Evolutionary conservation across 2,797 vertebrate species (phyloP).

Genomic region (Melanotaenia pygmaea): DNA sequence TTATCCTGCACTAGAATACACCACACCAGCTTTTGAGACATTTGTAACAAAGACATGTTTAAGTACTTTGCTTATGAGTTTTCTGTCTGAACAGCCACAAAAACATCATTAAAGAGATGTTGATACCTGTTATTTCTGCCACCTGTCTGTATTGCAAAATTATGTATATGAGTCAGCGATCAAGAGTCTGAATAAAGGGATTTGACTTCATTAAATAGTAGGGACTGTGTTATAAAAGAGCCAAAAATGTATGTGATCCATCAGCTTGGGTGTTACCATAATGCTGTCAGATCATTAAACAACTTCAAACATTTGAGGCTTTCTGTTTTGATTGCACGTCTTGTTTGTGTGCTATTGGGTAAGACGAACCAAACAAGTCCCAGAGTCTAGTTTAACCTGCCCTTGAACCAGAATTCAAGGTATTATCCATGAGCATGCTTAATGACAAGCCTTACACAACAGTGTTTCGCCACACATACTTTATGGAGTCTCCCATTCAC

Average conservation of each 20-base stretch:
- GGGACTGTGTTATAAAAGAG: background rate
- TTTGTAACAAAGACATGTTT: constrained; percentile 23
- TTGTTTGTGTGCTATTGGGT: constrained; percentile 39
- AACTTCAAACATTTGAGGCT: constrained; percentile 23
- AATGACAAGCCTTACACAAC: constrained; percentile 32
- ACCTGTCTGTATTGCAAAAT: constrained; percentile 23
- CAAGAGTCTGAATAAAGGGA: constrained; percentile 9
- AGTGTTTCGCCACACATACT: constrained; percentile 24
- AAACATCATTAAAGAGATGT: constrained; percentile 11
- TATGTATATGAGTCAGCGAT: constrained; percentile 10
- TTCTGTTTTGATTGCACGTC: constrained; percentile 35
- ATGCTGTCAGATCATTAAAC: constrained; percentile 20
- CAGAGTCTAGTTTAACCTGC: constrained; percentile 63
- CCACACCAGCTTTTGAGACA: background rate
- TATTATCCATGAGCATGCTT: constrained; percentile 28
- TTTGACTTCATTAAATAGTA: background rate
- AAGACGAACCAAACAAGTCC: constrained; percentile 31
- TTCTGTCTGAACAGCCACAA: constrained; percentile 28
- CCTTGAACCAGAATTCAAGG: constrained; percentile 51
- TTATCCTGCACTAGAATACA: background rate
- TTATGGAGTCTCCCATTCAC: constrained; percentile 14
- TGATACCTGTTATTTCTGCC: constrained; percentile 37
- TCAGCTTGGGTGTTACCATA: constrained; percentile 30
- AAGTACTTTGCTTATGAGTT: constrained; percentile 18
- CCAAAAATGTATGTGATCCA: constrained; percentile 6